Conservation (phyloP, 2,797 vertebrate species). For the Scolopax rusticola region DNA sequence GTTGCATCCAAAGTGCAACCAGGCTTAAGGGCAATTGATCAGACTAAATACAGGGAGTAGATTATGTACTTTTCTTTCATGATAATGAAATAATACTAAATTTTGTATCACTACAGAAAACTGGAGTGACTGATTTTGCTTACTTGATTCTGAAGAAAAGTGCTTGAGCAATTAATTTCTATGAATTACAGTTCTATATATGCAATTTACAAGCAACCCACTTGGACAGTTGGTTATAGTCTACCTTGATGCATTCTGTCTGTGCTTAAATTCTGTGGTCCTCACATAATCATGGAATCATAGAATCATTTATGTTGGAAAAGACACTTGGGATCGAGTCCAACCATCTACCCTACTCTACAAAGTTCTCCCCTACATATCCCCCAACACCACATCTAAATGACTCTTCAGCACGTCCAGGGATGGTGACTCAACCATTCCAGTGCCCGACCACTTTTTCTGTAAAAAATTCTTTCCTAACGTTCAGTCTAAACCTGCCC, state of each 20-base stretch:
- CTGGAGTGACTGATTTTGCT: not conserved
- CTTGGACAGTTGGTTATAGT: not conserved
- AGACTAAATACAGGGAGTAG: not conserved
- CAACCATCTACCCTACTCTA: no score
- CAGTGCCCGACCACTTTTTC: no score
- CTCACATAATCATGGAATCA: not conserved
- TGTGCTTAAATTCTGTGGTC: not conserved
- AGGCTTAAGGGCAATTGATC: not conserved
- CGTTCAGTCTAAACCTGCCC: no score
- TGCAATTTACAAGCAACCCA: not conserved
- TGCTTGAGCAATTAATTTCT: not conserved
- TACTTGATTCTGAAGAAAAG: not conserved
- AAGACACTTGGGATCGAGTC: no score
- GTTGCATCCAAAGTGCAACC: not conserved
- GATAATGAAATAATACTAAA: not conserved
- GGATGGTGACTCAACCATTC: no score
- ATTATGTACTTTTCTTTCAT: not conserved
- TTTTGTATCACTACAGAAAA: not conserved
- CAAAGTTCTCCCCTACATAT: no score
- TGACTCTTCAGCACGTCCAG: no score
- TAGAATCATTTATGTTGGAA: no score
- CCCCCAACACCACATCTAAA: no score
- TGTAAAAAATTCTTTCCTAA: no score
- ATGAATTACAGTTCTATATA: not conserved
- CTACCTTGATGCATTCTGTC: not conserved